These are phyloP conservation scores for Sicus ferrugineus DNA, from an alignment of 2,888 invertebrate species.

Conservation along the genomic window DNA sequence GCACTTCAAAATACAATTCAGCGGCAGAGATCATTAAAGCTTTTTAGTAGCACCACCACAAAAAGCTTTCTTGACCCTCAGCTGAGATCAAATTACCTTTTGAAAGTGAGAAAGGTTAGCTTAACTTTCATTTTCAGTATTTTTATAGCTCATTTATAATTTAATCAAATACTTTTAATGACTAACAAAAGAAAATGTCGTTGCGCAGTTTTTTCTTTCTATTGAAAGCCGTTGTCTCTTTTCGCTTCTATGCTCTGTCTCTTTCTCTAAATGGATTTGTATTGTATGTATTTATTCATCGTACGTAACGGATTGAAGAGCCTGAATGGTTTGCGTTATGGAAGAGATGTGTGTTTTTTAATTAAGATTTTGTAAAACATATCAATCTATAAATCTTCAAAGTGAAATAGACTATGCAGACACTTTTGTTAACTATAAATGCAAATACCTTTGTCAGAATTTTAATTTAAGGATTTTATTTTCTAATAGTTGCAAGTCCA, in stretches of 20 bases:
- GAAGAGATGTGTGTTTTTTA: conserved; percentile 5
- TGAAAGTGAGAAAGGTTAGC: not conserved
- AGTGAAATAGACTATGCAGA: no score
- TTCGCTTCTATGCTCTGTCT: conserved; percentile 29
- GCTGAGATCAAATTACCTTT: no score
- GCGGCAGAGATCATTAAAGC: not conserved
- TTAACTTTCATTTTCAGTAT: not conserved
- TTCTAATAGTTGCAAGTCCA: no score
- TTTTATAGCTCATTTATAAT: not conserved
- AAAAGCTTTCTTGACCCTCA: conserved; percentile 4
- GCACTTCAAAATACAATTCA: conserved; percentile 20
- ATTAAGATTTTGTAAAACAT: conserved; percentile 1
- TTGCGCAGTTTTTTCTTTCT: conserved; percentile 37
- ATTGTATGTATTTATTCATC: conserved; percentile 10
- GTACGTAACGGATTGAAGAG: conserved; percentile 1
- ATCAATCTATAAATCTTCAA: no score
- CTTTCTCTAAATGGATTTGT: conserved; percentile 22
- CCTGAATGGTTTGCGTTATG: conserved; percentile 8
- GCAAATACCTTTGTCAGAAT: not conserved
- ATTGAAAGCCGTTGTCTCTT: conserved; percentile 44
- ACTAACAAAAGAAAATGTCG: no score
- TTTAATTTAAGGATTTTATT: not conserved
- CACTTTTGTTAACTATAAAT: no score
- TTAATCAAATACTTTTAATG: not conserved
- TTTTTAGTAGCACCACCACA: conserved; percentile 29